phyloP scores from a whole-genome alignment of 2,113 vertebrate species.

The Tympanuchus pallidicinctus region DNA sequence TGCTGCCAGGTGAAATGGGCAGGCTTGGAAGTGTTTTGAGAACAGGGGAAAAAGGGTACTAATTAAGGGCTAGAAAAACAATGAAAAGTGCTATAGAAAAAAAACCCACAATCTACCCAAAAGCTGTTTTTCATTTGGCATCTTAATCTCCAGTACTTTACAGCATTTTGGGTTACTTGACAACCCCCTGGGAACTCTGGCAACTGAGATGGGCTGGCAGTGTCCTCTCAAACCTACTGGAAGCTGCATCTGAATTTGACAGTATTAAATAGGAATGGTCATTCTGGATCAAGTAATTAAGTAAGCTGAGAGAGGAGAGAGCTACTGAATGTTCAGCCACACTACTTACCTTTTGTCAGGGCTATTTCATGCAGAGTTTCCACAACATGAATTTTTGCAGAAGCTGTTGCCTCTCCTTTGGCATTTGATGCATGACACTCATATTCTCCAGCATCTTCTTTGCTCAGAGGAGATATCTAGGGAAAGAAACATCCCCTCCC shows the following conservation, averaged over 20 bases:
- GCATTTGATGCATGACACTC: conserved; percentile 91
- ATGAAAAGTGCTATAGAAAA: neutral
- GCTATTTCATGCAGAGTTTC: conserved; percentile 83
- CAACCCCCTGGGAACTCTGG: neutral
- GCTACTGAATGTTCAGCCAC: neutral
- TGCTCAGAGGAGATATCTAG: conserved; percentile 90
- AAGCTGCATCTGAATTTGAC: neutral
- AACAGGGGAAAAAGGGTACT: neutral
- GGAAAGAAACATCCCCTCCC: neutral
- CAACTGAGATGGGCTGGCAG: neutral
- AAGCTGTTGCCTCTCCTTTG: conserved; percentile 87
- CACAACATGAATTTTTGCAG: conserved; percentile 86
- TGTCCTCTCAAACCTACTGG: neutral
- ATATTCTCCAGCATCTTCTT: conserved; percentile 88
- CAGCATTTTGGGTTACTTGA: neutral
- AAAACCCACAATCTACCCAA: too few relatives aligned
- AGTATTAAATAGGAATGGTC: neutral
- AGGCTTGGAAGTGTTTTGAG: neutral
- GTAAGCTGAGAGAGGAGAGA: neutral
- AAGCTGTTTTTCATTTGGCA: neutral
- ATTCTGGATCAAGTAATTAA: neutral
- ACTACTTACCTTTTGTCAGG: conserved; percentile 79
- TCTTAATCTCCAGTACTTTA: neutral
- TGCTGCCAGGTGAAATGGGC: neutral
- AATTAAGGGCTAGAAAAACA: neutral